Conservation (phyloP, 2,113 vertebrate species). For the Lepus timidus region DNA sequence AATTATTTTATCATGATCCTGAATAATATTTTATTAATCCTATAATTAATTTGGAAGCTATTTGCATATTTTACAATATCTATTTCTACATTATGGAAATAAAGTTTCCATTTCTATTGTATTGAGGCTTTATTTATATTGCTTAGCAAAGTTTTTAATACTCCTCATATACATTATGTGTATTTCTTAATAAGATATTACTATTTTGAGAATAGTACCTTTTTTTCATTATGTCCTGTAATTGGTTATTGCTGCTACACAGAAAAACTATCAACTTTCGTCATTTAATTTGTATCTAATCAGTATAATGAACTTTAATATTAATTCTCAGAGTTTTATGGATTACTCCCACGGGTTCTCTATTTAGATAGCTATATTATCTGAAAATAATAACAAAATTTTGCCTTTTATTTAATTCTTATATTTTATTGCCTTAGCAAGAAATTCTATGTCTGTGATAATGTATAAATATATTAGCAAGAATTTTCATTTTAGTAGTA, state of each 20-base stretch:
- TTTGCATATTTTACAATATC: conserved; percentile 57
- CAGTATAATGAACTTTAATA: conserved; percentile 73
- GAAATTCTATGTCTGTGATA: conserved; percentile 26
- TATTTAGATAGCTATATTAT: conserved; percentile 69
- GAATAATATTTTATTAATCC: conserved; percentile 60
- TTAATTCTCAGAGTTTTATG: conserved; percentile 70
- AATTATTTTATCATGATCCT: conserved; percentile 58
- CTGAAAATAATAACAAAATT: conserved; percentile 63
- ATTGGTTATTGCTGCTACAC: conserved; percentile 64
- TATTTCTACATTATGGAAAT: neutral
- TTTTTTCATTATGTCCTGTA: conserved; percentile 74
- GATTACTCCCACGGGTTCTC: conserved; percentile 57
- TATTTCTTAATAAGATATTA: conserved; percentile 72
- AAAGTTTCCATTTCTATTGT: conserved; percentile 18
- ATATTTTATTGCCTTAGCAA: conserved; percentile 46
- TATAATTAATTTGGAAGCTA: conserved; percentile 64
- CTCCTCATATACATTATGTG: conserved; percentile 46
- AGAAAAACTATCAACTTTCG: conserved; percentile 72
- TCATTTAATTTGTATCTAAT: conserved; percentile 75
- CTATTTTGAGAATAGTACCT: conserved; percentile 66
- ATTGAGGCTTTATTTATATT: conserved; percentile 64
- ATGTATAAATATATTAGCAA: neutral
- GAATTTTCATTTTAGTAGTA: conserved; percentile 38
- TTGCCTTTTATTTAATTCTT: conserved; percentile 27
- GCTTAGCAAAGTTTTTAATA: conserved; percentile 63